Evolutionary conservation across 2,113 vertebrate genomes (phyloP), one percentile per base, ranked within the genome.

Genomic region (Aplodontia rufa): DNA sequence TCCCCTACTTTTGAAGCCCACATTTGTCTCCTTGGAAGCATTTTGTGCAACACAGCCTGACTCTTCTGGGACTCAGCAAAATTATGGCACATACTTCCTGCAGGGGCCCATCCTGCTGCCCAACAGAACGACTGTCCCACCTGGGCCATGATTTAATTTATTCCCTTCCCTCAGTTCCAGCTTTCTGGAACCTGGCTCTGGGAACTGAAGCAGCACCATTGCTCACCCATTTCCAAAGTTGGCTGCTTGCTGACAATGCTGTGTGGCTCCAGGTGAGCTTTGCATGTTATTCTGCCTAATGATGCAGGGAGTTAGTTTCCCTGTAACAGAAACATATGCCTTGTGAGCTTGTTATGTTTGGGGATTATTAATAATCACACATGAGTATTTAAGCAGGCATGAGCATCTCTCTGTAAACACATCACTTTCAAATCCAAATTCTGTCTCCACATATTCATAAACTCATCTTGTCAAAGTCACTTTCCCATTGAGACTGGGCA

Each of bases 91-190:
- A 49, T 45, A 30, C 35, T 90, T 87, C 79, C 87, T 95, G 87
- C 49, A 32, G 74, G 76, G 69, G 35, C 32, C 24, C 87, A 95
- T 12, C 20, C 80, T 82, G 60, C 76, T 93, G 87, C 51, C 90
- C 82, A 80, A 32, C 62, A 94, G 96, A 95, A 93, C 93, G 91
- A 86, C 47, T 60, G 8, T 75, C 66, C 96, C 91, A 96, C 86
- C 95, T 91, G 96, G 91, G 32, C 68, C 95, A 45, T 42, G 85
- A 96, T 88, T 92, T 96, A 75, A 93, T 96, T 97, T 97, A 96
- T 95, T 91, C 96, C n/a, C 64, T 95, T 92, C 72, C 37, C 30
- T 87, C 11, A 0, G 3, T 94, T 89, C 74, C 95, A 96, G 92
- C 60, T 95, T 95, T 78, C 95, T 91, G 82, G 55, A 74, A 66